Conservation (phyloP, 1,140 invertebrate species). For the Orius insidiosus region DNA sequence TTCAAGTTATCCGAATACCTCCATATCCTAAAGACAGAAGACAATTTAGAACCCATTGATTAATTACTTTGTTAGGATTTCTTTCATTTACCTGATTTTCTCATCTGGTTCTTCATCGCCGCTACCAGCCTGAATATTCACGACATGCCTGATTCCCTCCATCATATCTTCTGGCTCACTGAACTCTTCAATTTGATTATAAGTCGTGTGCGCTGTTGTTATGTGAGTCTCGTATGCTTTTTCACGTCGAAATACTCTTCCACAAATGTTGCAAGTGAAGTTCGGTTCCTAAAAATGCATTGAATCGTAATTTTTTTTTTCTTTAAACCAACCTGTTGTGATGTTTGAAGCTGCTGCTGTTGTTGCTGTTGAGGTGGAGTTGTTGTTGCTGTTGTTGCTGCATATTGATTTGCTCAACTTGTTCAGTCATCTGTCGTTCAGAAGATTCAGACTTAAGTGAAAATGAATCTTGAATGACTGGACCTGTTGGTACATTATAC, state of each 20-base stretch:
- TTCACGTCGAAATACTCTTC: constrained; percentile 41
- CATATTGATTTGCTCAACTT: constrained; percentile 1
- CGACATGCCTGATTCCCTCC: constrained; percentile 55
- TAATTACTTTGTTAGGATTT: too few species aligned
- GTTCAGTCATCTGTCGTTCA: background rate
- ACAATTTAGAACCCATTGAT: too few species aligned
- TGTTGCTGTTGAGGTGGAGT: too few species aligned
- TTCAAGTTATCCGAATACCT: too few species aligned
- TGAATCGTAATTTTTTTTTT: background rate
- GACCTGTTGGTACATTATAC: background rate
- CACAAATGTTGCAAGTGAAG: constrained; percentile 33
- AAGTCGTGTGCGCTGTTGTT: constrained; percentile 32
- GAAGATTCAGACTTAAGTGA: constrained; percentile 4
- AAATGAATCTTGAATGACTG: constrained; percentile 12
- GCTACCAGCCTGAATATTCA: constrained; percentile 23
- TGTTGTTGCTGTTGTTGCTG: too few species aligned
- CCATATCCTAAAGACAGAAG: too few species aligned
- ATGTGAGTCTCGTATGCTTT: constrained; percentile 46
- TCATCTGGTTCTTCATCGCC: constrained; percentile 21
- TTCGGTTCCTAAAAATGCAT: background rate
- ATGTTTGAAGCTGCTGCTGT: too few species aligned
- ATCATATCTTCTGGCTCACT: constrained; percentile 68
- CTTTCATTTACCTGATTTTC: constrained; percentile 18
- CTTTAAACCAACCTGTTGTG: too few species aligned
- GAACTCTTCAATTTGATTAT: constrained; percentile 40